phyloP scores from a whole-genome alignment of 2,797 vertebrate species.

The Dipus sagitta region DNA sequence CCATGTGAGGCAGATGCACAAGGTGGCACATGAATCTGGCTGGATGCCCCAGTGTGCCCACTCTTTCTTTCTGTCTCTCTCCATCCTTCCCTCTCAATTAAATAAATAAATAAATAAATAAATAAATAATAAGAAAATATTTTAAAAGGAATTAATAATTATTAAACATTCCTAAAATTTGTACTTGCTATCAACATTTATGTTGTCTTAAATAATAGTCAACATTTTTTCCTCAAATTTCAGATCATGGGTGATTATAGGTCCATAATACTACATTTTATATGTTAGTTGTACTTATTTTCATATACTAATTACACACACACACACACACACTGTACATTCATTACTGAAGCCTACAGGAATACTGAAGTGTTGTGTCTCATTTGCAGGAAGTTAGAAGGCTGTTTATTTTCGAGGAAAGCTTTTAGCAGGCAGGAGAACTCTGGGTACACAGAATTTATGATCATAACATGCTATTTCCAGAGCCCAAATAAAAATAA shows the following conservation, averaged over 20 bases:
- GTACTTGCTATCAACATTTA: neutral
- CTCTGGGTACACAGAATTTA: neutral
- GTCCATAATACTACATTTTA: neutral
- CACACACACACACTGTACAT: neutral
- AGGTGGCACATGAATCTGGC: too few relatives aligned
- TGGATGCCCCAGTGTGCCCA: too few relatives aligned
- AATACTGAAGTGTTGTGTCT: neutral
- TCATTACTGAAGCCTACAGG: neutral
- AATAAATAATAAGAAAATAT: too few relatives aligned
- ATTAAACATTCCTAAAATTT: neutral
- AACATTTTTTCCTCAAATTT: slow-evolving; percentile 37
- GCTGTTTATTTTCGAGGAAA: neutral
- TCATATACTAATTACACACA: neutral
- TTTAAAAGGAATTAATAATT: neutral
- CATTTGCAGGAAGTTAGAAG: neutral
- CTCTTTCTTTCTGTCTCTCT: too few relatives aligned
- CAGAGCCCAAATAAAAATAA: slow-evolving; percentile 47
- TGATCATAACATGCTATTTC: neutral
- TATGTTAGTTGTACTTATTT: neutral
- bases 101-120: too few relatives aligned
- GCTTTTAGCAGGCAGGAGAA: slow-evolving; percentile 5
- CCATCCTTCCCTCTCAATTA: too few relatives aligned
- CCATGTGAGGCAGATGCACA: too few relatives aligned
- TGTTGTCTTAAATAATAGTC: slow-evolving; percentile 46
- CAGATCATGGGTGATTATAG: neutral